Base-by-base conservation (phyloP, 2,888 invertebrate genomes). In the Maniola hyperantus region DNA sequence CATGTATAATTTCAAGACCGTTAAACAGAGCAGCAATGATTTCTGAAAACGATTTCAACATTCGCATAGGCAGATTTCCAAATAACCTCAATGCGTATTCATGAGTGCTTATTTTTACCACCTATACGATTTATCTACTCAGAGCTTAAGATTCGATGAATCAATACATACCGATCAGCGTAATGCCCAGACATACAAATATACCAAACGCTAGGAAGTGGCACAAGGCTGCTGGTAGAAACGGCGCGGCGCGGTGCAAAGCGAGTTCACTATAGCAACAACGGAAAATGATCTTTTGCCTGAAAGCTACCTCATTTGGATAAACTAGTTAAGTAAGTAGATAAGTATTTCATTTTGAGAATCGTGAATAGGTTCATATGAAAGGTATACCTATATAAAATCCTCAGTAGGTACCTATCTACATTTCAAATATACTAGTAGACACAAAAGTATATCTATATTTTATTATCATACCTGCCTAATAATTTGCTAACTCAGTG, bases 211-310 rank as follows among this genome's bases (percentile, higher is more conserved):
- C 77, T 79, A 80, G 77, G 79, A 89, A 85, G 83, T 85, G 77
- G 88, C 78, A 86, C 89, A 88, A 89, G 89, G 88, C 74, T 85
- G 79, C 78, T 71, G 74, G 83, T 83, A 86, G 86, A 85, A 87
- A 87, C 78, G 74, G 72, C 70, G 71, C 69, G 72, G 71, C 42
- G 46, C 15, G 46, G 26, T 77, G 75, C 76, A 67, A 74, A 73
- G 71, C 74, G 72, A 74, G 44, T 6, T 15, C 72, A 69, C 74
- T 77, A 80, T 79, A 77, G 78, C 82, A 84, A 83, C 78, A 81
- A 76, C 82, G 80, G 81, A 82, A 80, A 78, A 73, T 67, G 70
- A 77, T 76, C 55, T 82, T 84, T 83, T 82, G 72, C 71, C 77
- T 67, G 76, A 79, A 81, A 82, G 75, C 60, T 69, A 57, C 61